phyloP scores from a whole-genome alignment of 2,797 vertebrate species.

The Silurus lanzhouensis region DNA sequence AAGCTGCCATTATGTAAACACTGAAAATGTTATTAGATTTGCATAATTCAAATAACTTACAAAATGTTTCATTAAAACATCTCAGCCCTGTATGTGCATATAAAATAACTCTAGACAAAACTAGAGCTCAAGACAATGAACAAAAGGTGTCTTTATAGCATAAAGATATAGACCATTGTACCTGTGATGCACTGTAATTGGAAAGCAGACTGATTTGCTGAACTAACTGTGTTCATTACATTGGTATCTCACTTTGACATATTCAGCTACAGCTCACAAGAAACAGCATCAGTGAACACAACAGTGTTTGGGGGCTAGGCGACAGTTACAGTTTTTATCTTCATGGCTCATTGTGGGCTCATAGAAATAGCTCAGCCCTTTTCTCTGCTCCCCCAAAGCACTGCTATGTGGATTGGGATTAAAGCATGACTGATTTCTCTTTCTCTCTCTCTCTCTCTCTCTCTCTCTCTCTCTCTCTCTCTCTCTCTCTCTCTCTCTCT shows the following conservation, averaged over 20 bases:
- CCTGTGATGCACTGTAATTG: background rate
- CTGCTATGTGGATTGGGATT: slow-evolving; percentile 81
- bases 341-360: slow-evolving; percentile 75
- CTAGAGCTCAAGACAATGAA: background rate
- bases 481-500: slow-evolving; percentile 4
- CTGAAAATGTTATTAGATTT: background rate
- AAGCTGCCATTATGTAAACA: background rate
- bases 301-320: slow-evolving; percentile 30
- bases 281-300: slow-evolving; percentile 37
- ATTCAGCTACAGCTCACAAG: slow-evolving; percentile 39
- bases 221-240: slow-evolving; percentile 4
- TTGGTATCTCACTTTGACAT: slow-evolving; percentile 10
- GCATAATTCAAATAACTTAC: background rate
- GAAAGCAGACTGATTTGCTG: slow-evolving; percentile 28
- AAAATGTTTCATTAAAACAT: slow-evolving; percentile 5
- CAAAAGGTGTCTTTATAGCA: background rate
- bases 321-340: slow-evolving; percentile 71
- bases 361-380: slow-evolving; percentile 78
- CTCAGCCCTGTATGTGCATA: background rate
- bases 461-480: slow-evolving; percentile 14
- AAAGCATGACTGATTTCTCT: slow-evolving; percentile 53
- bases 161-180: background rate
- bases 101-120: slow-evolving; percentile 23
- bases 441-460: slow-evolving; percentile 30
- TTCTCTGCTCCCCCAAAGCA: slow-evolving; percentile 76